A percentile compares a stretch with the other conserved stretches of the same genome.
These are phyloP conservation scores for Ephestia elutella DNA, from an alignment of 1,140 invertebrate species.

Conservation along the genomic window DNA sequence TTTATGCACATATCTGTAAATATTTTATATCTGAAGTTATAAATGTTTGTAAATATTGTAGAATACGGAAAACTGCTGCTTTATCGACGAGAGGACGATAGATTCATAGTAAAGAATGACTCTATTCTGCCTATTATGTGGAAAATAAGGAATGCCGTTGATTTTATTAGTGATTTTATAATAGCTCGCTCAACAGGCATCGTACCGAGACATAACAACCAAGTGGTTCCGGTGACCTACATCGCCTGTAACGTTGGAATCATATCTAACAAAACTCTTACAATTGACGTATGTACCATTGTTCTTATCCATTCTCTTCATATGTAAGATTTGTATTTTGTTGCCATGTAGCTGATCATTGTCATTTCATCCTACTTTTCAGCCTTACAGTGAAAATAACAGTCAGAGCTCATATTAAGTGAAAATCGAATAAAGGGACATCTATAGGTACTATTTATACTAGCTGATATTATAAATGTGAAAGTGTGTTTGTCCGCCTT, in stretches of 20 bases:
- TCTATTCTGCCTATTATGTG: slow-evolving; percentile 63
- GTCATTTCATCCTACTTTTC: too few relatives aligned
- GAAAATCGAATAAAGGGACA: too few relatives aligned
- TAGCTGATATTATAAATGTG: too few relatives aligned
- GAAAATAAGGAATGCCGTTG: slow-evolving; percentile 54
- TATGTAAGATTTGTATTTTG: background rate
- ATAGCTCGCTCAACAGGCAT: slow-evolving; percentile 49
- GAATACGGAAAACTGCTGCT: slow-evolving; percentile 60
- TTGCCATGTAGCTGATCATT: background rate
- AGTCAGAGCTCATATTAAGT: too few relatives aligned
- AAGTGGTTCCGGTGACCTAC: slow-evolving; percentile 60
- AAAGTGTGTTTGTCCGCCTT: too few relatives aligned
- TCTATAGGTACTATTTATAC: too few relatives aligned
- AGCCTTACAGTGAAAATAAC: too few relatives aligned
- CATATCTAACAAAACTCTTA: slow-evolving; percentile 41
- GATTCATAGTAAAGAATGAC: slow-evolving; percentile 67
- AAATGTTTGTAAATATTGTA: slow-evolving; percentile 24
- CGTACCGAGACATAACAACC: slow-evolving; percentile 52
- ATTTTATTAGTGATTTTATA: slow-evolving; percentile 62
- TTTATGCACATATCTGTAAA: too few relatives aligned
- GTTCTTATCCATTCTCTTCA: background rate
- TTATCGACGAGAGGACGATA: slow-evolving; percentile 58
- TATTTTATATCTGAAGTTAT: too few relatives aligned
- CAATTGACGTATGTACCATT: slow-evolving; percentile 47
- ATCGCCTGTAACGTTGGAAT: slow-evolving; percentile 60